Conservation (phyloP, 2,113 vertebrate genomes). For the Agelaius tricolor region DNA sequence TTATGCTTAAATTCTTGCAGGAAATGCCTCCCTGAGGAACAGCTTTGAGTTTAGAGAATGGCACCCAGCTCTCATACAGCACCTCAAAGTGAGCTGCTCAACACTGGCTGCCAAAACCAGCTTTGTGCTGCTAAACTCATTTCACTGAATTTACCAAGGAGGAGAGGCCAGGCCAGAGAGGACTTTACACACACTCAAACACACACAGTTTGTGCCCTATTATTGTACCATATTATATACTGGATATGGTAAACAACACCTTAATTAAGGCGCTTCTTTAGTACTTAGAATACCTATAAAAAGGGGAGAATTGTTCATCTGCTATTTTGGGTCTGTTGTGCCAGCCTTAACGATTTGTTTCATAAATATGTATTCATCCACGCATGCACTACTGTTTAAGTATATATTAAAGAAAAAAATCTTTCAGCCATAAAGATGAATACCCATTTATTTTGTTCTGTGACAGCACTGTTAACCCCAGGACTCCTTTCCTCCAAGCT, state of each 20-base stretch:
- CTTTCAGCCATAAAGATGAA: neutral
- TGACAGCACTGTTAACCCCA: neutral
- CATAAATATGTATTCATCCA: neutral
- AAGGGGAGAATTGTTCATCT: neutral
- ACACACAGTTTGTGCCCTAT: neutral
- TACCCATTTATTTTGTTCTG: neutral
- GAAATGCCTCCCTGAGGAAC: neutral
- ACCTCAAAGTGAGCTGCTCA: neutral
- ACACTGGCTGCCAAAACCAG: fast-evolving
- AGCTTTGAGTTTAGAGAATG: neutral
- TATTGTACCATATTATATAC: fast-evolving
- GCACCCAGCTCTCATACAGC: neutral
- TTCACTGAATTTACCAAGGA: neutral
- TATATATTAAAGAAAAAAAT: neutral
- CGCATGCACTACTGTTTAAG: fast-evolving
- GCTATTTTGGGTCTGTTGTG: neutral
- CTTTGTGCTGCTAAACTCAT: neutral
- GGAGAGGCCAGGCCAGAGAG: neutral
- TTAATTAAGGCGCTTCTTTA: neutral
- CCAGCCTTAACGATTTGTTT: neutral
- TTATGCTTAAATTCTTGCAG: neutral
- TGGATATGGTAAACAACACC: neutral
- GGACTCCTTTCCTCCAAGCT: neutral
- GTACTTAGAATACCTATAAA: neutral
- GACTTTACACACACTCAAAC: fast-evolving